A percentile compares a stretch with the other conserved stretches of the same genome.
These are phyloP conservation scores for Xiphias gladius DNA, from an alignment of 2,113 vertebrate genomes.

Conservation along the genomic window DNA sequence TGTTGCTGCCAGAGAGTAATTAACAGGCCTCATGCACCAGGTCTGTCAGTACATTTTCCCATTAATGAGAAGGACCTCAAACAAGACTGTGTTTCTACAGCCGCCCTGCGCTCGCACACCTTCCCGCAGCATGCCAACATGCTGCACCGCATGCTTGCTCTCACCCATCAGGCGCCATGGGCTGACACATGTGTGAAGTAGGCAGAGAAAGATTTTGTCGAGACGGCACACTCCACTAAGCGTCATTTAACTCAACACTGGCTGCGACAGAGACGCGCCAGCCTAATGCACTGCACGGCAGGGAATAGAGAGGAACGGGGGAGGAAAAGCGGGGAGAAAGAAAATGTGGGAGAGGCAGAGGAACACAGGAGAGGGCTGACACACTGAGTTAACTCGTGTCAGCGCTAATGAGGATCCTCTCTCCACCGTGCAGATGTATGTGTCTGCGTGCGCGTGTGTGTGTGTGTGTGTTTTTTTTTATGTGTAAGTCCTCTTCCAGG, in stretches of 20 bases:
- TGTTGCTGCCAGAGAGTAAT: slow-evolving; percentile 59
- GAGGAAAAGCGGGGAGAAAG: background rate
- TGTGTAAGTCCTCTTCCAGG: slow-evolving; percentile 44
- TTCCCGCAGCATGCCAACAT: slow-evolving; percentile 39
- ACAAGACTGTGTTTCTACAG: slow-evolving; percentile 34
- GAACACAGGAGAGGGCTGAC: slow-evolving; percentile 62
- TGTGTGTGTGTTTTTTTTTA: slow-evolving; percentile 12
- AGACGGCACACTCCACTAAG: slow-evolving; percentile 43
- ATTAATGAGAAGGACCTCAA: slow-evolving; percentile 53
- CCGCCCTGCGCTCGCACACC: slow-evolving; percentile 27
- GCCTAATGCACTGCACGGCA: slow-evolving; percentile 14
- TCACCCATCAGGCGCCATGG: slow-evolving; percentile 39
- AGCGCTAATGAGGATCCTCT: slow-evolving; percentile 73
- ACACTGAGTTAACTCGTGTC: slow-evolving; percentile 78
- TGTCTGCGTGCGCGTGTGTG: slow-evolving; percentile 15
- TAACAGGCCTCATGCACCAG: slow-evolving; percentile 56
- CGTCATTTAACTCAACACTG: slow-evolving; percentile 55
- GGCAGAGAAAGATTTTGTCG: slow-evolving; percentile 20
- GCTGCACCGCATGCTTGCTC: slow-evolving; percentile 42
- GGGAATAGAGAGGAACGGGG: slow-evolving; percentile 35
- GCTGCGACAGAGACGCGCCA: slow-evolving; percentile 47
- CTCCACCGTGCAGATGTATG: slow-evolving; percentile 65
- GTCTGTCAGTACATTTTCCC: slow-evolving; percentile 53
- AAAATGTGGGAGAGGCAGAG: slow-evolving; percentile 25
- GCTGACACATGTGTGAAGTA: slow-evolving; percentile 46